Percentiles rank a stretch among this genome's conserved stretches.
Conservation (phyloP, 2,888 invertebrate species). For the Eucriotettix oculatus region DNA sequence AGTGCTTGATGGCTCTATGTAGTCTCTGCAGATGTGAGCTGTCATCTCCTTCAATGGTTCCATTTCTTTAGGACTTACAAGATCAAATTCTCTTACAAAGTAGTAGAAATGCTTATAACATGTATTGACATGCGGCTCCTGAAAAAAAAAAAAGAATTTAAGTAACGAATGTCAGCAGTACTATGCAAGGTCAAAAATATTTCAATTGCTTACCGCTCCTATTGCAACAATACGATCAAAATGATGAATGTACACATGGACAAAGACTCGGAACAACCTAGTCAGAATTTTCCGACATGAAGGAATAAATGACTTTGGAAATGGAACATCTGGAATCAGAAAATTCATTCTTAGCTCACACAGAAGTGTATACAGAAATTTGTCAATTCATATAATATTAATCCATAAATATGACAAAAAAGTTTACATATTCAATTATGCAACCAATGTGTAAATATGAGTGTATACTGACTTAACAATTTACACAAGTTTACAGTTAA, state of each 20-base stretch:
- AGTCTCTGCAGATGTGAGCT: slow-evolving; percentile 47
- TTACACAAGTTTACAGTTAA: too few species aligned
- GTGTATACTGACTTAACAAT: too few species aligned
- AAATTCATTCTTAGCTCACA: neutral
- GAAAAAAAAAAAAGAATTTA: slow-evolving; percentile 18
- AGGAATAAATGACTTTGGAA: slow-evolving; percentile 65
- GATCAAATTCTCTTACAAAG: slow-evolving; percentile 72
- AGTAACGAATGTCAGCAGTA: neutral
- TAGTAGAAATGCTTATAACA: slow-evolving; percentile 92
- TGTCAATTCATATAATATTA: too few species aligned
- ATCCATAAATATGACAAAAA: too few species aligned
- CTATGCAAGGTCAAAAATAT: neutral
- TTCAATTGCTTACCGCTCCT: slow-evolving; percentile 53
- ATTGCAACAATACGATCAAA: slow-evolving; percentile 76
- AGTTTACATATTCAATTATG: too few species aligned
- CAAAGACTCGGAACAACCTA: slow-evolving; percentile 75
- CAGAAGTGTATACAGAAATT: too few species aligned
- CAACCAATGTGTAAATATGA: too few species aligned
- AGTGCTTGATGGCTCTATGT: neutral
- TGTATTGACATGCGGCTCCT: slow-evolving; percentile 87
- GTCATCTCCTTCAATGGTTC: slow-evolving; percentile 72
- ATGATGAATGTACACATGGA: slow-evolving; percentile 88
- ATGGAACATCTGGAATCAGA: slow-evolving; percentile 51
- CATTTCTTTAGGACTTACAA: slow-evolving; percentile 67
- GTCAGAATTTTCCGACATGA: slow-evolving; percentile 77